Evolutionary conservation across 2,888 invertebrate genomes (phyloP).

Genomic region (Apamea crenata): DNA sequence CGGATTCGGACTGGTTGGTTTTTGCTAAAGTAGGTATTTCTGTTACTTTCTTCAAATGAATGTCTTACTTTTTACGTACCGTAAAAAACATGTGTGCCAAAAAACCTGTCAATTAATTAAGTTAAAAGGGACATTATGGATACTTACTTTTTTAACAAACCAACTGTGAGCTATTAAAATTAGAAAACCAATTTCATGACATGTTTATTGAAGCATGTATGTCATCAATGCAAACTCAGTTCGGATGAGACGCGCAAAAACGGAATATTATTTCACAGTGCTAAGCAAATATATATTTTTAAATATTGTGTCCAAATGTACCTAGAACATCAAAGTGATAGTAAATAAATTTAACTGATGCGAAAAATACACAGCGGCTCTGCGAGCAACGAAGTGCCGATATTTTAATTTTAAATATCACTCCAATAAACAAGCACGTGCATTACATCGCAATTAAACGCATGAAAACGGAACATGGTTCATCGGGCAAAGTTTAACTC

Average conservation of each 20-base stretch:
- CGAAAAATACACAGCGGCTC: background rate
- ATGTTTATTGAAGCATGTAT: background rate
- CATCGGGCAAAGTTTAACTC: background rate
- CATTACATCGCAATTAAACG: background rate
- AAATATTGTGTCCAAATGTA: slow-evolving; percentile 1
- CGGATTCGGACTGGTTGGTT: background rate
- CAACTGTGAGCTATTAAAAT: background rate
- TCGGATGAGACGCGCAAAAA: background rate
- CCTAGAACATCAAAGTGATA: background rate
- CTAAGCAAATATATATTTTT: background rate
- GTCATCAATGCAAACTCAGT: background rate
- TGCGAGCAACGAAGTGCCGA: background rate
- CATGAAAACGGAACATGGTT: background rate
- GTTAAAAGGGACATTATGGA: background rate
- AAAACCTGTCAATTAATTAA: background rate
- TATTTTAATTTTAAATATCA: background rate
- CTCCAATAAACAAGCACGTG: background rate
- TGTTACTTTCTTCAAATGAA: background rate
- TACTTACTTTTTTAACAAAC: background rate
- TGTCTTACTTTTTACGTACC: background rate
- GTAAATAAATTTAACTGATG: background rate
- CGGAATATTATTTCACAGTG: background rate
- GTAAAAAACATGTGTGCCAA: background rate
- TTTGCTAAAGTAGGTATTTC: background rate
- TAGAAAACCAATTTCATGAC: background rate